These are phyloP conservation scores for Troides aeacus DNA, from an alignment of 2,888 invertebrate species.

Conservation along the genomic window DNA sequence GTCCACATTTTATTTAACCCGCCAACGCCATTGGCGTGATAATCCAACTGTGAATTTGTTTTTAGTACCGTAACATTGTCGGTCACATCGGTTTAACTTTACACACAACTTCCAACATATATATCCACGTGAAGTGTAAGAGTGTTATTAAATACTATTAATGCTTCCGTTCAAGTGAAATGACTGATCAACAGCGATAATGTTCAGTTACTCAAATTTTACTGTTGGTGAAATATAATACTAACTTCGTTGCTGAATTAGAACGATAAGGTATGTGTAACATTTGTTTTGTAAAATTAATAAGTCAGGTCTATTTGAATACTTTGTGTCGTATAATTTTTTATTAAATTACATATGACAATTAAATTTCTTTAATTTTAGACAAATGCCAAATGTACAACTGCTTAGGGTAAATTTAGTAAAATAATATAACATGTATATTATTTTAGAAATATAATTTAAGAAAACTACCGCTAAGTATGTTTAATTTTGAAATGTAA, in stretches of 20 bases:
- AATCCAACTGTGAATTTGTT: slow-evolving; percentile 62
- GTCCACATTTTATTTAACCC: slow-evolving; percentile 38
- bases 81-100: slow-evolving; percentile 39
- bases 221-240: slow-evolving; percentile 44
- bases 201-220: slow-evolving; percentile 60
- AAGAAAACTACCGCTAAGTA: too few species aligned
- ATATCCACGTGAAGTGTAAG: slow-evolving; percentile 48
- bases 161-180: slow-evolving; percentile 54
- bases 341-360: neutral
- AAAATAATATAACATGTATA: neutral
- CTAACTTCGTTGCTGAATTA: slow-evolving; percentile 35
- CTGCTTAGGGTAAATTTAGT: neutral
- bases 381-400: neutral
- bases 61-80: slow-evolving; percentile 46
- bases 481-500: neutral
- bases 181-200: slow-evolving; percentile 56
- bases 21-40: slow-evolving; percentile 46
- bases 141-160: slow-evolving; percentile 39
- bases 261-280: slow-evolving; percentile 39
- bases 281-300: slow-evolving; percentile 4
- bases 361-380: neutral
- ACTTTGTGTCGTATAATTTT: neutral
- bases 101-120: slow-evolving; percentile 34
- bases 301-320: neutral
- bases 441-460: neutral